Evolutionary conservation across 2,113 vertebrate species (phyloP).

Genomic region (Zosterops japonicus): DNA sequence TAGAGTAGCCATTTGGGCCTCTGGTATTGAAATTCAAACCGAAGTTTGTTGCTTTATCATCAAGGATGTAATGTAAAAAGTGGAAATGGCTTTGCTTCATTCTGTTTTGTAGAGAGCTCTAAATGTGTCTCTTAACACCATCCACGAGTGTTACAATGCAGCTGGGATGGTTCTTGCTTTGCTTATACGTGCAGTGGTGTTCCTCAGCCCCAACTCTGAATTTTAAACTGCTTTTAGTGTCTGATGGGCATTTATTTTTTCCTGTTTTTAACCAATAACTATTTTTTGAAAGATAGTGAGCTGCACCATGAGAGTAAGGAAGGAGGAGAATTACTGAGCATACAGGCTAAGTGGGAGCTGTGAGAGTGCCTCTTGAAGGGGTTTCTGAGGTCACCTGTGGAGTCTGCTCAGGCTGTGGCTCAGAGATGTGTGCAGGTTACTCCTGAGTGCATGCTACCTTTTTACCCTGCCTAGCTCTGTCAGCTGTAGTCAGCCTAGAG

Average conservation of each 20-base stretch:
- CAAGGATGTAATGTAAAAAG: not conserved
- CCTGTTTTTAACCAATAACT: not conserved
- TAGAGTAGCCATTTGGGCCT: not conserved
- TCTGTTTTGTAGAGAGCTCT: not conserved
- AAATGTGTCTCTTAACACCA: rapidly evolving
- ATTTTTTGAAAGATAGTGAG: not conserved
- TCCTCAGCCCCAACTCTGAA: not conserved
- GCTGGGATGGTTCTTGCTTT: rapidly evolving
- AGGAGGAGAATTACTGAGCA: not conserved
- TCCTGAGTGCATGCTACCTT: not conserved
- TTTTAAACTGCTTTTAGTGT: not conserved
- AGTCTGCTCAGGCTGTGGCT: not conserved
- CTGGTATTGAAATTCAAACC: not conserved
- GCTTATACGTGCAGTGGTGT: not conserved
- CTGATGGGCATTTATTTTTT: not conserved
- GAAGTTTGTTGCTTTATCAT: not conserved
- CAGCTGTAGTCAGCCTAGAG: not conserved
- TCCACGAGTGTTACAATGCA: rapidly evolving
- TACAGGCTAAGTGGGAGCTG: rapidly evolving
- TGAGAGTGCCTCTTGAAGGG: not conserved
- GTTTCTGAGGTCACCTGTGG: not conserved
- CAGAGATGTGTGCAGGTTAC: rapidly evolving
- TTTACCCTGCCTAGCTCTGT: not conserved
- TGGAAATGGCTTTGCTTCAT: not conserved
- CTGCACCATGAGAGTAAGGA: not conserved